phyloP scores from a whole-genome alignment of 2,888 invertebrate genomes.

The Corythucha ciliata region DNA sequence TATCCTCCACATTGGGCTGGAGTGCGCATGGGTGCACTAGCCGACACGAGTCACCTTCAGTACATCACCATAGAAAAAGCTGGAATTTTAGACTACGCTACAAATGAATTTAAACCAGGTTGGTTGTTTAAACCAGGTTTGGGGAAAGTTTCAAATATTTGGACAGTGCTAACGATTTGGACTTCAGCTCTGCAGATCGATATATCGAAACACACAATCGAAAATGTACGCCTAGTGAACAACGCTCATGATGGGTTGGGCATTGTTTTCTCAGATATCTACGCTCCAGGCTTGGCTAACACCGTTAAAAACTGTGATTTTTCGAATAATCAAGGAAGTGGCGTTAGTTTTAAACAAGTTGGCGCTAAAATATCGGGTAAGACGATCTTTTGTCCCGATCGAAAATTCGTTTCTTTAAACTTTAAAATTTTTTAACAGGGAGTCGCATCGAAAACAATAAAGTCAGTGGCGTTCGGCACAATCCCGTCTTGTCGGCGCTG shows the following conservation, averaged over 20 bases:
- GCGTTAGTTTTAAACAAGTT: conserved; percentile 79
- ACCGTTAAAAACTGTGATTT: conserved; percentile 77
- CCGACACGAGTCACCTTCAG: conserved; percentile 78
- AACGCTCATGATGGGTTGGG: conserved; percentile 91
- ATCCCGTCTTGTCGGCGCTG: conserved; percentile 71
- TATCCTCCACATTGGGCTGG: conserved; percentile 93
- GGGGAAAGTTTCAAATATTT: background rate
- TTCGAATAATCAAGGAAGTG: conserved; percentile 74
- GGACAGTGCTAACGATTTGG: too few relatives aligned
- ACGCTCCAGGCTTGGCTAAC: conserved; percentile 71
- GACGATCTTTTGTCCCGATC: background rate
- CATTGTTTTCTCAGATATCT: conserved; percentile 87
- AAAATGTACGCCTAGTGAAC: conserved; percentile 68
- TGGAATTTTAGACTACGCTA: conserved; percentile 86
- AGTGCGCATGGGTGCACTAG: conserved; percentile 75
- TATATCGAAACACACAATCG: conserved; percentile 70
- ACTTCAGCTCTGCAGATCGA: conserved; percentile 69
- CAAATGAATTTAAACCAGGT: conserved; percentile 71
- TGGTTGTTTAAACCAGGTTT: conserved; percentile 15
- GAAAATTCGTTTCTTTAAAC: conserved; percentile 1
- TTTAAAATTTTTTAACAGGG: conserved; percentile 44
- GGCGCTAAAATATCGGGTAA: conserved; percentile 61
- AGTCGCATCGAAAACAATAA: conserved; percentile 73
- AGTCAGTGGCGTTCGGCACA: conserved; percentile 81
- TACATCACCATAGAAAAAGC: conserved; percentile 83